Base-by-base conservation (phyloP, 2,888 invertebrate species). In the Andrena hattorfiana region DNA sequence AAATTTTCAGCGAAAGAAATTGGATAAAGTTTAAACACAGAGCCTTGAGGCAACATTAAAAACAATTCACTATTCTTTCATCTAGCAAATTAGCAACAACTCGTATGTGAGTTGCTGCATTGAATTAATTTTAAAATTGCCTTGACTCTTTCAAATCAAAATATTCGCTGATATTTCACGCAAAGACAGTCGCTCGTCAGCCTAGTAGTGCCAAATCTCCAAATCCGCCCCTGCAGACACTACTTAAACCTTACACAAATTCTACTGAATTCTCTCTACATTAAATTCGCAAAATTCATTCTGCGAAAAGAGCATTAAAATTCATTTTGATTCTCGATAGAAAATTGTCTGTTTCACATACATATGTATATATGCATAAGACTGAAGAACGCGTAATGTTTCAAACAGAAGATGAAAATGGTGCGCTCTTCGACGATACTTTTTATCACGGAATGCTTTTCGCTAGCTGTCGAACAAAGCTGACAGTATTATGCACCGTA, bases 401-500 rank as follows among this genome's bases (percentile, higher is more conserved):
- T 42, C 77, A 83, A 76, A 76, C 23, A 56, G 42, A 56, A 76
- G n/a, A 59, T 60, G 35, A 71, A 30, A 10, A 71, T 56, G 42
- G 30, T 49, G 69, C 60, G 60, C 67, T 77, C 59, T 79, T 81
- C 68, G 59, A 81, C 70, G 66, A 83, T 73, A 78, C 42, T 72
- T 62, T 42, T 75, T 70, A 73, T 72, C 48, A 30, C 20, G 23
- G 20, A 72, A 71, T 71, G 70, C 70, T 86, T 81, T 35, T 70
- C 35, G 72, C 68, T 81, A 74, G 70, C 81, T 79, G 77, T 84
- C 83, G 54, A 81, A 81, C 8, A 16, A 64, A 76, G 68, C 10
- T 77, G 81, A 54, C 79, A 78, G 82, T 87, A 83, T 83, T 84
- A 79, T 77, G 59, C 60, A 56, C 30, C 62, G 60, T 73, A 81